These are phyloP conservation scores for Nansenia antarctica DNA, from an alignment of 2,113 vertebrate genomes.

Conservation along the genomic window DNA sequence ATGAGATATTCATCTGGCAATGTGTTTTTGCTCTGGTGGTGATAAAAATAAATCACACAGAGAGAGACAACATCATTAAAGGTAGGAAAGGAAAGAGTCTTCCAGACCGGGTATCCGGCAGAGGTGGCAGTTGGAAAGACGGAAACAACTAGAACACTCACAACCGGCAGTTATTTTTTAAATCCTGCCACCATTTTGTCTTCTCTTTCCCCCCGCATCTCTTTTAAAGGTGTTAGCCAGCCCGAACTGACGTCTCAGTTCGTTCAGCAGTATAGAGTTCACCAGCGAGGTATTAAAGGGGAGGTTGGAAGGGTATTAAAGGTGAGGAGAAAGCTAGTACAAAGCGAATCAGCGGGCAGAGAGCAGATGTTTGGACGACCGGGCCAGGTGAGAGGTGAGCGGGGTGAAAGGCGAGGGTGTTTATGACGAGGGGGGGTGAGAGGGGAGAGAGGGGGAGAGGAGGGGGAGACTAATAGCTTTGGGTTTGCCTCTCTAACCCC, in stretches of 20 bases:
- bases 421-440: too few species aligned
- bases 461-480: neutral
- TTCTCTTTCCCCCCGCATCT: neutral
- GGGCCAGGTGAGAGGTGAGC: neutral
- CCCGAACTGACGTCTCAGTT: slow-evolving; percentile 13
- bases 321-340: neutral
- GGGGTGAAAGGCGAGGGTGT: neutral
- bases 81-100: too few species aligned
- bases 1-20: too few species aligned
- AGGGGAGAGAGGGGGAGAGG: neutral
- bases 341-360: neutral
- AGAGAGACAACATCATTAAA: neutral
- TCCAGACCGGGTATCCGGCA: neutral
- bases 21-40: too few species aligned
- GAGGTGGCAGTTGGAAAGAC: neutral
- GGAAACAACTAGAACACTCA: neutral
- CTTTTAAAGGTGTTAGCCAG: slow-evolving; percentile 1
- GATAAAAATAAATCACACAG: too few species aligned
- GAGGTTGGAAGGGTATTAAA: too few species aligned
- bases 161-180: neutral
- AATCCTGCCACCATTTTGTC: neutral
- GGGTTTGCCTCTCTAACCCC: neutral
- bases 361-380: slow-evolving; percentile 24
- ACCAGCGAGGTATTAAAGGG: slow-evolving; percentile 1
- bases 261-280: neutral